A percentile compares a stretch with the other conserved stretches of the same genome.
These are phyloP conservation scores for Platycercus adscitus DNA, from an alignment of 2,113 vertebrate genomes.

Conservation along the genomic window DNA sequence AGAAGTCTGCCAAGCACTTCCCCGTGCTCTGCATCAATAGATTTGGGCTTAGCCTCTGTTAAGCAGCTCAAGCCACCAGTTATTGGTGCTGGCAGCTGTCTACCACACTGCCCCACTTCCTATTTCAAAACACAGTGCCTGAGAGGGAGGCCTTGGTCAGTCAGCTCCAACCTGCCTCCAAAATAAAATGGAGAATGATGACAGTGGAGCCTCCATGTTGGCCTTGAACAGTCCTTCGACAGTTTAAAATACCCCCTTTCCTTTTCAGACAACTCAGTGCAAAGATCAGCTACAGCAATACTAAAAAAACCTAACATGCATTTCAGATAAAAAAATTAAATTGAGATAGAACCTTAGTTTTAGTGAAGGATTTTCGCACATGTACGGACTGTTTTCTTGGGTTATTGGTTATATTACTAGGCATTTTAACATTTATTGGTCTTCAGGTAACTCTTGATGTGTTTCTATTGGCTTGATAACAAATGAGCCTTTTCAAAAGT, in stretches of 20 bases:
- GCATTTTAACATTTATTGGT: not conserved
- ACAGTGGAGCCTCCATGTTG: not conserved
- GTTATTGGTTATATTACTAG: not conserved
- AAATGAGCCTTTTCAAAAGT: not conserved
- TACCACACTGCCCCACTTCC: slow-evolving; percentile 49
- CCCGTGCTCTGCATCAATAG: slow-evolving; percentile 62
- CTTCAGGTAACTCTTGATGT: not conserved
- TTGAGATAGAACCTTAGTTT: not conserved
- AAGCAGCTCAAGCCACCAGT: slow-evolving; percentile 65
- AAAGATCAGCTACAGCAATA: not conserved
- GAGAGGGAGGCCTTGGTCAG: not conserved
- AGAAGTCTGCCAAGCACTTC: slow-evolving; percentile 60
- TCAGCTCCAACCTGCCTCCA: not conserved
- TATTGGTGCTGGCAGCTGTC: slow-evolving; percentile 57
- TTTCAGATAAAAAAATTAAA: not conserved
- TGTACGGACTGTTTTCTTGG: not conserved
- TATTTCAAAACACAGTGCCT: not conserved
- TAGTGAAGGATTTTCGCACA: not conserved
- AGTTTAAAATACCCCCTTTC: not conserved
- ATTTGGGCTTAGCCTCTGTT: slow-evolving; percentile 81
- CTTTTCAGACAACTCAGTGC: not conserved
- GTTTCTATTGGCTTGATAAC: not conserved
- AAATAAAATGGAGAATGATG: not conserved
- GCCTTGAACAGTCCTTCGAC: not conserved
- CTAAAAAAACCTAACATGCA: not conserved